Evolutionary conservation across 2,113 vertebrate species (phyloP).

Genomic region (Empidonax alnorum): DNA sequence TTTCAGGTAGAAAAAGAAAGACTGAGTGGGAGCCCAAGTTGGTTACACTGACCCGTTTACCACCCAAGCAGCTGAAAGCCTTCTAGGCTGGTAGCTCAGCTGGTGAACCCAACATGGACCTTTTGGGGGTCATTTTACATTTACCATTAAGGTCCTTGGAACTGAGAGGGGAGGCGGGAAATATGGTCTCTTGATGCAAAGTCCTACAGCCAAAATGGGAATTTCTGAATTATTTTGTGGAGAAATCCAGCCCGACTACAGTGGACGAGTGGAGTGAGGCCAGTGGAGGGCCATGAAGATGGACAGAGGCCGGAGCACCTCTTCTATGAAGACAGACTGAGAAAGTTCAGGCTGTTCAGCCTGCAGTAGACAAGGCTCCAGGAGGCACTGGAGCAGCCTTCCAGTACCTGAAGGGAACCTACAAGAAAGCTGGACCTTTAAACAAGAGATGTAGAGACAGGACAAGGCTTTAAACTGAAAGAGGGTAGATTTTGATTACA

Average conservation of each 20-base stretch:
- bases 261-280: neutral
- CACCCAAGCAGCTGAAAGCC: neutral
- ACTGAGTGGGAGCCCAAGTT: neutral
- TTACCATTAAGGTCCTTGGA: neutral
- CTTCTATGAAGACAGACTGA: neutral
- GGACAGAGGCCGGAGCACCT: neutral
- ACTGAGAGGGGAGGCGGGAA: accelerated
- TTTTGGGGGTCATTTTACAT: neutral
- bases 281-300: neutral
- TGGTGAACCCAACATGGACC: neutral
- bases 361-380: neutral
- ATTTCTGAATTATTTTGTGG: neutral
- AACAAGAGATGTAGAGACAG: too few species aligned
- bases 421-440: neutral
- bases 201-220: neutral
- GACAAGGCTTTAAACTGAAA: neutral
- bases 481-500: neutral
- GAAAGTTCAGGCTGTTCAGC: neutral
- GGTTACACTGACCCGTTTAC: neutral
- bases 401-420: neutral
- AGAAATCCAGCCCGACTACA: neutral
- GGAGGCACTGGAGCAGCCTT: neutral
- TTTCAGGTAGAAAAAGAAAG: neutral
- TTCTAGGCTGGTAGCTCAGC: neutral
- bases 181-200: neutral